Evolutionary conservation across 2,888 invertebrate species (phyloP).

Genomic region (Protonemura montana): DNA sequence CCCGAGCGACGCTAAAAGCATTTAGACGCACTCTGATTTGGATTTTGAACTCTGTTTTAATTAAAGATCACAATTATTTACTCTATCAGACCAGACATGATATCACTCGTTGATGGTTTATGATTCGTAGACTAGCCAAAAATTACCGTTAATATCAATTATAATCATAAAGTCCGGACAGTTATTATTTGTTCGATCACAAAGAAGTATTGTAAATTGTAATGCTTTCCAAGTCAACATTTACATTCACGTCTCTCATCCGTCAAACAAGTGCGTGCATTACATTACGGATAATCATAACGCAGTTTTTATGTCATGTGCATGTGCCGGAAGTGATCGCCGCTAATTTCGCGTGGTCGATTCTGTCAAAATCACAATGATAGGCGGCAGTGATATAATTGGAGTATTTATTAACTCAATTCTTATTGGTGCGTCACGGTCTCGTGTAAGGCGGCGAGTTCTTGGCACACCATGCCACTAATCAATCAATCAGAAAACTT

Average conservation of each 20-base stretch:
- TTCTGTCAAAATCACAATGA: not conserved
- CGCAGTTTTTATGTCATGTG: too few relatives aligned
- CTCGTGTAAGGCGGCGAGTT: not conserved
- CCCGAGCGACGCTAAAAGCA: not conserved
- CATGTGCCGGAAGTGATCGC: not conserved
- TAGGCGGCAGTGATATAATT: not conserved
- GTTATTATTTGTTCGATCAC: not conserved
- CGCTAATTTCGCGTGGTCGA: not conserved
- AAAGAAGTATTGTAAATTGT: not conserved
- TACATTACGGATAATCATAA: too few relatives aligned
- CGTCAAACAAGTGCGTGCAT: not conserved
- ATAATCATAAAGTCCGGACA: not conserved
- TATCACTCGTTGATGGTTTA: not conserved
- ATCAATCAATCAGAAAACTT: not conserved
- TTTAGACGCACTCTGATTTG: not conserved
- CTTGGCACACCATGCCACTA: not conserved
- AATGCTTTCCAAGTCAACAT: too few relatives aligned
- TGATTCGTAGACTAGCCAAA: slow-evolving; percentile 18
- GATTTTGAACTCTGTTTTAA: not conserved
- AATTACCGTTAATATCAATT: not conserved
- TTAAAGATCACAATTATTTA: not conserved
- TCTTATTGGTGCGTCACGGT: not conserved
- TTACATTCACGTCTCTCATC: not conserved
- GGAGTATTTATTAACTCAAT: not conserved
- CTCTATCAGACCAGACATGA: not conserved